Percentiles rank a stretch among this genome's conserved stretches.
These are phyloP conservation scores for Andrena dorsata DNA, from an alignment of 2,888 invertebrate species.

Conservation along the genomic window DNA sequence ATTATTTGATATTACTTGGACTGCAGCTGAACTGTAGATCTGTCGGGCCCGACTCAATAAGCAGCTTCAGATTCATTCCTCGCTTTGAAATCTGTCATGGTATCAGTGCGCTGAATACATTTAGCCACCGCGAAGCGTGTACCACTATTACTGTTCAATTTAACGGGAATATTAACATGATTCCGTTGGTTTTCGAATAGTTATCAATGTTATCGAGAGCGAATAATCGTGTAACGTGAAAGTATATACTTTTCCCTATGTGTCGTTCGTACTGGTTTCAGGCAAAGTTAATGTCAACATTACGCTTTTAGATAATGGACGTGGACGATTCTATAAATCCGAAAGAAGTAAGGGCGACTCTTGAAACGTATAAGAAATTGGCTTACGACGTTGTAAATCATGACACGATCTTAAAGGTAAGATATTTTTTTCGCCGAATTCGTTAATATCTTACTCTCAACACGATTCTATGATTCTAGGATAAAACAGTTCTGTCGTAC, in stretches of 20 bases:
- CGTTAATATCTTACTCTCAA: not conserved
- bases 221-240: conserved; percentile 16
- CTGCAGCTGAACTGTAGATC: conserved; percentile 9
- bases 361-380: conserved; percentile 82
- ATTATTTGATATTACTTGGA: not conserved
- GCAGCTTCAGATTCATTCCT: conserved; percentile 17
- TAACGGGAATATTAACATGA: conserved; percentile 12
- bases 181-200: conserved; percentile 3
- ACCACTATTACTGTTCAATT: conserved; percentile 4
- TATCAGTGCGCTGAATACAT: conserved; percentile 19
- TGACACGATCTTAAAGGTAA: conserved; percentile 84
- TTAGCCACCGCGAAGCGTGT: conserved; percentile 2
- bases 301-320: conserved; percentile 70
- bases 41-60: conserved; percentile 7
- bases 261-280: conserved; percentile 2
- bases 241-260: conserved; percentile 15
- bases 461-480: conserved; percentile 72
- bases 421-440: conserved; percentile 13
- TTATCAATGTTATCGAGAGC: not conserved
- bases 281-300: conserved; percentile 61
- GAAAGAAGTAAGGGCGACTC: conserved; percentile 79
- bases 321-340: conserved; percentile 80
- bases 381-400: conserved; percentile 82
- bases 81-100: conserved; percentile 37
- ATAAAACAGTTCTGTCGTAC: conserved; percentile 83